Percentiles rank a stretch among this genome's conserved stretches.
Conservation (phyloP, 2,113 vertebrate genomes). For the rabbit (Oryctolagus cuniculus) region DNA sequence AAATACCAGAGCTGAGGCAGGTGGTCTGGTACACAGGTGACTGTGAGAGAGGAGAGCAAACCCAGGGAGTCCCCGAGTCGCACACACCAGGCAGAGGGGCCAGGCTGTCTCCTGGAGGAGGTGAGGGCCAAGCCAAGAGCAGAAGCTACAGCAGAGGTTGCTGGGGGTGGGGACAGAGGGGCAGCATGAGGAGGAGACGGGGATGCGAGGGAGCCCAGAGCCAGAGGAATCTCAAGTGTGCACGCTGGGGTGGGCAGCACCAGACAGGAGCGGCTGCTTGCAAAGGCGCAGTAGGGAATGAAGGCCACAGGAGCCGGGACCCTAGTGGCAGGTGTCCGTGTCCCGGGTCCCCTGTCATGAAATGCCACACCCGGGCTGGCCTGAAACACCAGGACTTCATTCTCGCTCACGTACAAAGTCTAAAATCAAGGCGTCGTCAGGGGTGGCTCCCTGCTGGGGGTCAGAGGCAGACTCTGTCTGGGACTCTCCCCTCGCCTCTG, state of each 20-base stretch:
- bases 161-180: neutral
- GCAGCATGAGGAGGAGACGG: neutral
- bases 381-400: neutral
- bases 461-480: neutral
- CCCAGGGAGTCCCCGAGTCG: neutral
- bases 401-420: neutral
- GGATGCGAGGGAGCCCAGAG: no score
- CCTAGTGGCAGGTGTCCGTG: accelerated
- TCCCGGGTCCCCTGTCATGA: neutral
- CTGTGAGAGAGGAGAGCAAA: neutral
- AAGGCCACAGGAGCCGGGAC: neutral
- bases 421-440: neutral
- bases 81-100: neutral
- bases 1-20: neutral
- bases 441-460: neutral
- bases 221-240: neutral
- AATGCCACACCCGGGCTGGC: neutral
- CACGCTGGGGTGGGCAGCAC: neutral
- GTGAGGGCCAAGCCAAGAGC: no score
- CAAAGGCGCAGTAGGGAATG: neutral
- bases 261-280: no score
- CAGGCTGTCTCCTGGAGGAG: neutral
- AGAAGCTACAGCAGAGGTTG: neutral
- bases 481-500: neutral
- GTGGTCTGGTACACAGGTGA: neutral